Base-by-base conservation (phyloP, 2,797 vertebrate species). In the Pipistrellus nathusii region DNA sequence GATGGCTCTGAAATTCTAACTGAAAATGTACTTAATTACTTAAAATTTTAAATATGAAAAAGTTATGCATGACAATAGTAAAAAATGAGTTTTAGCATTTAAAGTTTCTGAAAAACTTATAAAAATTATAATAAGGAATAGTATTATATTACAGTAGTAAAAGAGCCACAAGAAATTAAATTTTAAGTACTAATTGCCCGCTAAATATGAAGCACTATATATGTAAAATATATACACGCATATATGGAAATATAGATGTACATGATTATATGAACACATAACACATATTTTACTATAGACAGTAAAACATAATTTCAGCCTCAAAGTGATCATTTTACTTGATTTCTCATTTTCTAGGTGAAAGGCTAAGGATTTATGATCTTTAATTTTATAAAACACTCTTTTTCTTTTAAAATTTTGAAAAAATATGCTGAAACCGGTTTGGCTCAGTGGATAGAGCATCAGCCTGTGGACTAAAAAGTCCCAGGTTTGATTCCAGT, bases 101-200 rank as follows among this genome's bases (percentile, higher is more conserved):
- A 94, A 81, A 41, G 1, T 18, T 55, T 57, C 27, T 78, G 23
- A 96, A 93, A 92, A 9, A 77, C 71, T 84, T 59, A 78, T 57
- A 77, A 77, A 90, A 93, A 55, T 6, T 20, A 73, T 57, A 85
- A n/a, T 57, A 48, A 87, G 59, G 8, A 87, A 44, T 66, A 80
- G 30, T 35, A 85, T 20, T 84, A 20, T 3, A 85, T 57, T 68
- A 68, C 3, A 93, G 80, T 81, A 84, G 2, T 21, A 77, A 95
- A 93, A 89, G 48, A 83, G 23, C 15, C 8, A 30, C 5, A 51
- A 1, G 12, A 55, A 75, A 93, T 82, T 69, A 76, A 75, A 68
- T 84, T 87, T 91, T 20, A 64, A 69, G 5, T 11, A 32, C 7
- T 77, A 30, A 91, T 13, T 83, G 13, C 1, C 35, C 46, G 77